phyloP scores from a whole-genome alignment of 2,113 vertebrate genomes.

The Coryphaenoides rupestris region DNA sequence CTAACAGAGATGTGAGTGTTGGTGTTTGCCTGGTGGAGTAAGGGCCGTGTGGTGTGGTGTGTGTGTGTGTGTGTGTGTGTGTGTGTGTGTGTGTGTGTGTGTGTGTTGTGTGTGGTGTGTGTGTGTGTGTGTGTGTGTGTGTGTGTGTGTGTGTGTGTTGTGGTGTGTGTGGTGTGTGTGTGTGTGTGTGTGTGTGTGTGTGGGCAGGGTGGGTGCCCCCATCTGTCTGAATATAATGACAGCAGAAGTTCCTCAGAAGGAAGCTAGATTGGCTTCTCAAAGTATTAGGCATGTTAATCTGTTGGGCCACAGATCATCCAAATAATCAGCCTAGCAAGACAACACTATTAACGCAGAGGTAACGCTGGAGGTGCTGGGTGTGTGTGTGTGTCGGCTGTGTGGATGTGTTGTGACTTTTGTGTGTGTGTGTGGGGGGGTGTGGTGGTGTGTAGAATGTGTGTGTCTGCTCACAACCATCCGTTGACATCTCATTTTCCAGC shows the following conservation, averaged over 20 bases:
- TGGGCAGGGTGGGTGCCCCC: neutral
- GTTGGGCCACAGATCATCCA: constrained; percentile 76
- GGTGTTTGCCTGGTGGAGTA: too few relatives aligned
- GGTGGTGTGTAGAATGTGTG: too few relatives aligned
- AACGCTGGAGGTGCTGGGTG: constrained; percentile 53
- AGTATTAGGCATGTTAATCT: constrained; percentile 78
- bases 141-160: too few relatives aligned
- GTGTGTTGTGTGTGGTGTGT: too few relatives aligned
- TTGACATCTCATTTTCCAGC: constrained; percentile 62
- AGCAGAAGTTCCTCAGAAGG: constrained; percentile 56
- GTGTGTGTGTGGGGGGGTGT: constrained; percentile 21
- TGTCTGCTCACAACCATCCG: neutral
- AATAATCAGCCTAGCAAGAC: constrained; percentile 66
- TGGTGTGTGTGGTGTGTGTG: too few relatives aligned
- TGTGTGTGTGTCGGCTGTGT: constrained; percentile 17
- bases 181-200: too few relatives aligned
- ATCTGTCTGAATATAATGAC: constrained; percentile 54
- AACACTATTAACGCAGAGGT: constrained; percentile 67
- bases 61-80: too few relatives aligned
- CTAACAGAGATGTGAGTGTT: too few relatives aligned
- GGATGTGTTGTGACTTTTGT: too few relatives aligned
- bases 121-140: too few relatives aligned
- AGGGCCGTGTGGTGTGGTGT: too few relatives aligned
- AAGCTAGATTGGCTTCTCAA: constrained; percentile 69
- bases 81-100: too few relatives aligned